Evolutionary conservation across 2,797 vertebrate species (phyloP).

Genomic region (Simalia tracyae): DNA sequence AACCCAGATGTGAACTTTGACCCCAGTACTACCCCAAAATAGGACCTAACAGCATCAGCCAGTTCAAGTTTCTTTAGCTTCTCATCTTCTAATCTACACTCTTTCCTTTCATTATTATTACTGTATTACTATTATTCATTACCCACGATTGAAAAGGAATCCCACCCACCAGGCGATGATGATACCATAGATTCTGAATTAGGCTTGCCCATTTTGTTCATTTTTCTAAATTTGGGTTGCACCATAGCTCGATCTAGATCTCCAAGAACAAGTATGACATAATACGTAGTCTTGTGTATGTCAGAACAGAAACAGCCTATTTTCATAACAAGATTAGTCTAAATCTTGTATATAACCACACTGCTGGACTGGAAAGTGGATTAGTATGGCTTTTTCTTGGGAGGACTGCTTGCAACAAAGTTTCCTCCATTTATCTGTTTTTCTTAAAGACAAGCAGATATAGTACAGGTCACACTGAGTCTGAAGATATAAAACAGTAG

Average conservation of each 20-base stretch:
- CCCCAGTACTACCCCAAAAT: neutral
- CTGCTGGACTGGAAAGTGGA: neutral
- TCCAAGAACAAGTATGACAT: neutral
- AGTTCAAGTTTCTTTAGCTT: neutral
- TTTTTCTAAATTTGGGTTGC: neutral
- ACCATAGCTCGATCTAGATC: neutral
- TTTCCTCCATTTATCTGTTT: neutral
- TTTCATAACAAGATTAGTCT: neutral
- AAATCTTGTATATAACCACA: neutral
- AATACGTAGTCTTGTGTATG: neutral
- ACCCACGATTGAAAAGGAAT: neutral
- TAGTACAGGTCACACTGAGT: neutral
- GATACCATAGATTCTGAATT: neutral
- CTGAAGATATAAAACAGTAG: neutral
- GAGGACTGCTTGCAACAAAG: neutral
- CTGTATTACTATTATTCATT: neutral
- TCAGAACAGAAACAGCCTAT: neutral
- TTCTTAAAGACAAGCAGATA: neutral
- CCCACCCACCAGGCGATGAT: neutral
- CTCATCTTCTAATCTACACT: neutral
- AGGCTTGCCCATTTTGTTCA: neutral
- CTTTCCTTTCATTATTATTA: neutral
- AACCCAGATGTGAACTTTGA: neutral
- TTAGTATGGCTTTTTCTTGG: neutral
- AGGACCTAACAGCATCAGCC: neutral